Percentiles rank a stretch among this genome's conserved stretches.
These are phyloP conservation scores for Dryomyza anilis DNA, from an alignment of 2,888 invertebrate genomes.

Conservation along the genomic window DNA sequence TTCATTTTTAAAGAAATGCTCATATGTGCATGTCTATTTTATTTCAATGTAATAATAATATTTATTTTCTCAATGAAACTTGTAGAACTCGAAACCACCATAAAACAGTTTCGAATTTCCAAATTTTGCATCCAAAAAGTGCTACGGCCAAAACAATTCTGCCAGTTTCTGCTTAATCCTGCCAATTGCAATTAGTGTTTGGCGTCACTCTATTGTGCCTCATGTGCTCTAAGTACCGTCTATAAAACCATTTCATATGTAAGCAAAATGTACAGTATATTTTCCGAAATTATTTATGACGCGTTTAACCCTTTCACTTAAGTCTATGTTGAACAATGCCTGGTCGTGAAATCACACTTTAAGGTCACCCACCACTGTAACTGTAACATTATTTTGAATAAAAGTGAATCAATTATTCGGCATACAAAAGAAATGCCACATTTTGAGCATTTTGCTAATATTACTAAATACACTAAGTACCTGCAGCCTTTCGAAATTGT, in stretches of 20 bases:
- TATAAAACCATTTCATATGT: constrained; percentile 9
- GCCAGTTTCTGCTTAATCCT: constrained; percentile 25
- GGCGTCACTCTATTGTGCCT: constrained; percentile 42
- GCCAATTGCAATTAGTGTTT: constrained; percentile 45
- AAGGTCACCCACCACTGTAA: constrained; percentile 14
- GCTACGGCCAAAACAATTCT: not conserved
- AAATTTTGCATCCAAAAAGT: not conserved
- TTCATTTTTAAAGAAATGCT: not conserved
- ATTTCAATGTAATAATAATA: not conserved
- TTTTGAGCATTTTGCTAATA: no score
- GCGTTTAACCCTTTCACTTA: constrained; percentile 40
- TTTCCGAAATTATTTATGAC: not conserved
- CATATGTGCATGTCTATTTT: not conserved
- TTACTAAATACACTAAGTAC: constrained; percentile 24
- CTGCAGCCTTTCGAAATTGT: no score
- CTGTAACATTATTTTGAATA: not conserved
- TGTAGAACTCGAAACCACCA: not conserved
- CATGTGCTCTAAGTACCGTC: not conserved
- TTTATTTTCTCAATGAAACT: constrained; percentile 3
- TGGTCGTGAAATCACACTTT: constrained; percentile 7
- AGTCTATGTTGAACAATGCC: not conserved
- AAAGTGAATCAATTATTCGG: constrained; percentile 7
- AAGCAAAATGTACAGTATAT: not conserved
- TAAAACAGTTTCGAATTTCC: not conserved
- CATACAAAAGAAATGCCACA: constrained; percentile 16